Base-by-base conservation (phyloP, 1,140 invertebrate genomes). In the Lerema accius region DNA sequence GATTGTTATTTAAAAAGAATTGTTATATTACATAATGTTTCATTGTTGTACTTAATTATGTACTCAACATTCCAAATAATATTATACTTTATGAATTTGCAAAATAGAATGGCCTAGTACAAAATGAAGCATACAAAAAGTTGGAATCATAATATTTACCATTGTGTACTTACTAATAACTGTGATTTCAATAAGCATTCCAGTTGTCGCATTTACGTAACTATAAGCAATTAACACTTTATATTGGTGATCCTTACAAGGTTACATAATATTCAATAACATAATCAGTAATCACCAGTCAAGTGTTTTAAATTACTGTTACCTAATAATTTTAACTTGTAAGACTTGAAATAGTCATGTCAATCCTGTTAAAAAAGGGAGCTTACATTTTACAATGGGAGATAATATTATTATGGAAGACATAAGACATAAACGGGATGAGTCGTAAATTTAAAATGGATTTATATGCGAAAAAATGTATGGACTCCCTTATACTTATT, bases 121-220 rank as follows among this genome's bases (percentile, higher is more conserved):
- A 4, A 32, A 32, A 32, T 32, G 6, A 32, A 32, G 9, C 28
- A 1, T 23, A 23, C 23, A 6, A 23, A 23, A 23, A 23, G 6
- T 3, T 23, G 23, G 2, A 23, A 3, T 23, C 6, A 23, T 23
- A 23, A 2, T 23, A 2, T 23, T 23, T 6, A n/a, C 10, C 32
- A 28, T 50, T 37, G 11, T 50, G 48, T 50, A 16, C 19, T 17
- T 19, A 51, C 7, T 4, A 40, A 14, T 3, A 40, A 53, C 50
- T 55, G 51, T 42, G 51, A 55, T 42, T 28, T 11, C 40, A 16
- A 5, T 50, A 42, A 42, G 19, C 51, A 55, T 55, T 55, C 39
- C 51, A 55, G 39, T 9, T 42, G 23, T 28, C 28, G 39, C 51
- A 53, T 53, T 53, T 53, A 19, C 4, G 0, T 39, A 2, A 39